Evolutionary conservation across 2,113 vertebrate species (phyloP).

Genomic region (Sylvietta virens): DNA sequence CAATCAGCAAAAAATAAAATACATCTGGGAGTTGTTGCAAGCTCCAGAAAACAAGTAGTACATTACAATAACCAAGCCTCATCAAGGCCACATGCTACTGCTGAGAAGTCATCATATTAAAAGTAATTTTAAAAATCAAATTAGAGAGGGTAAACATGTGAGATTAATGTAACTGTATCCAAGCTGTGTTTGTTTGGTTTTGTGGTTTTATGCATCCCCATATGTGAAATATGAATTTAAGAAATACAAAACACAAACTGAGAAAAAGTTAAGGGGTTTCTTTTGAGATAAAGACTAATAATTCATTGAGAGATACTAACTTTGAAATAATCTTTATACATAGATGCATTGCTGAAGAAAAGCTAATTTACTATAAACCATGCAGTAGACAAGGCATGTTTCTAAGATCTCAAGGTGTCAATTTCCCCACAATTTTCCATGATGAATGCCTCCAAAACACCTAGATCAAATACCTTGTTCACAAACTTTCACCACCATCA

Average conservation of each 20-base stretch:
- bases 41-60: neutral
- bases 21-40: neutral
- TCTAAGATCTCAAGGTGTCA: neutral
- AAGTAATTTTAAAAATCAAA: neutral
- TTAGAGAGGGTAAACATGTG: neutral
- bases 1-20: neutral
- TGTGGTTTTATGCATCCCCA: neutral
- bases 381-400: neutral
- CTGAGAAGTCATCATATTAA: neutral
- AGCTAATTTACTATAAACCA: neutral
- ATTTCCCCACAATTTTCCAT: neutral
- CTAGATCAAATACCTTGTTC: neutral
- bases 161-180: neutral
- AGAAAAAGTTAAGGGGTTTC: neutral
- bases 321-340: neutral
- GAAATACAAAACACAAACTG: too few relatives aligned
- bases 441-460: neutral
- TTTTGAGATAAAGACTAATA: neutral
- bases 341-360: neutral
- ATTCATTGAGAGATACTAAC: neutral
- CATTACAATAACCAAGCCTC: neutral
- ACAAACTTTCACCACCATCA: neutral
- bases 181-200: neutral
- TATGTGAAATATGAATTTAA: too few relatives aligned
- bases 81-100: neutral